These are phyloP conservation scores for Dascyllus trimaculatus DNA, from an alignment of 2,113 vertebrate species.

Conservation along the genomic window DNA sequence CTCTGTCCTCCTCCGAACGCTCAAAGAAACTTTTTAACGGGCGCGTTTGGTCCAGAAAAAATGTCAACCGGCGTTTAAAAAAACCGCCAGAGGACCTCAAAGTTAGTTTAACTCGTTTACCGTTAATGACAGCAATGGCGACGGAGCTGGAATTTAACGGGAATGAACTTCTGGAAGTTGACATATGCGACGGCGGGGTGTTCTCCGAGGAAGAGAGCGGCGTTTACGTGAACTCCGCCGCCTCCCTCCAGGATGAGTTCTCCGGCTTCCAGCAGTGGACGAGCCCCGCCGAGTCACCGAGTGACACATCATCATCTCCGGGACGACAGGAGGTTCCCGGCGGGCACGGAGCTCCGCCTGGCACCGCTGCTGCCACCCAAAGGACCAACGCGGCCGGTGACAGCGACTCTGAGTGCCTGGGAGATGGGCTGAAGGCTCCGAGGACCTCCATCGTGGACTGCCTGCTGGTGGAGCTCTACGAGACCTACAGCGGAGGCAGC, in stretches of 20 bases:
- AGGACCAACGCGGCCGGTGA: constrained; percentile 7
- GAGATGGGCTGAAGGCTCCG: constrained; percentile 19
- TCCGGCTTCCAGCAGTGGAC: constrained; percentile 76
- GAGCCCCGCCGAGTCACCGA: constrained; percentile 33
- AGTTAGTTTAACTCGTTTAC: background rate
- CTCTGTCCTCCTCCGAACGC: constrained; percentile 61
- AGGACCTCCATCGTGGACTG: constrained; percentile 92
- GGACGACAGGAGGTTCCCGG: constrained; percentile 19
- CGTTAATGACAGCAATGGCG: constrained; percentile 64
- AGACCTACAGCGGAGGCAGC: constrained; percentile 80
- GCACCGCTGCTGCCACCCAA: background rate
- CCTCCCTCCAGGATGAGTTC: constrained; percentile 60
- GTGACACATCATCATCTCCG: constrained; percentile 63
- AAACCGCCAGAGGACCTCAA: rapidly evolving
- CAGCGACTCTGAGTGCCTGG: constrained; percentile 39
- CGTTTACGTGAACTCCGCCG: constrained; percentile 64
- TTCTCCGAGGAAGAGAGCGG: constrained; percentile 78
- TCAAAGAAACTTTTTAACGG: constrained; percentile 48
- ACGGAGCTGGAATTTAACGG: constrained; percentile 50
- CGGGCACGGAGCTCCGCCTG: constrained; percentile 2
- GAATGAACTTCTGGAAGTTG: constrained; percentile 81
- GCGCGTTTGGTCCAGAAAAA: background rate
- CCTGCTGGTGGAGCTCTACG: constrained; percentile 94
- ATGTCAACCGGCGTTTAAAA: rapidly evolving
- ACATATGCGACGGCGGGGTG: constrained; percentile 77